A percentile compares a stretch with the other conserved stretches of the same genome.
phyloP scores from a whole-genome alignment of 1,140 invertebrate genomes.

The Drosophila insularis region DNA sequence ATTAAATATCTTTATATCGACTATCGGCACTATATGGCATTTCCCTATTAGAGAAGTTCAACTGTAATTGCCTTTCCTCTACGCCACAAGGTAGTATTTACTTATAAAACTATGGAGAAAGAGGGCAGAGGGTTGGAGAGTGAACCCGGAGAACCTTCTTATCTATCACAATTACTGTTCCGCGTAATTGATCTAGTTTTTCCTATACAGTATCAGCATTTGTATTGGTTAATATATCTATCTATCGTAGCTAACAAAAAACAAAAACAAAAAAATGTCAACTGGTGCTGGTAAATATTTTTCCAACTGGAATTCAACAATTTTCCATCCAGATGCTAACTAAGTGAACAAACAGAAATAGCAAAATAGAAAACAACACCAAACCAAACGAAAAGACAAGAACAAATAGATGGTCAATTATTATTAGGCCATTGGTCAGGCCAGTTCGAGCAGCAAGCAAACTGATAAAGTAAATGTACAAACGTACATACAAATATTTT shows the following conservation, averaged over 20 bases:
- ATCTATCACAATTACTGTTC: conserved; percentile 55
- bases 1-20: not conserved
- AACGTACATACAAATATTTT: not conserved
- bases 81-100: conserved; percentile 1
- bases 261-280: conserved; percentile 70
- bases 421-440: conserved; percentile 8
- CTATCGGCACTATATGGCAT: not conserved
- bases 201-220: conserved; percentile 10
- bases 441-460: not conserved
- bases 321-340: conserved; percentile 19
- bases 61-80: not conserved
- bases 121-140: not conserved
- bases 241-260: conserved; percentile 54
- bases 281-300: conserved; percentile 36
- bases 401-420: not conserved
- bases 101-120: not conserved
- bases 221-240: conserved; percentile 10
- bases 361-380: not conserved
- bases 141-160: conserved; percentile 25
- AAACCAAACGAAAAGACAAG: not conserved
- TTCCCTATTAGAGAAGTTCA: not conserved
- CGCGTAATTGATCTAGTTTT: conserved; percentile 74
- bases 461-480: not conserved
- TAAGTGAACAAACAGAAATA: not conserved
- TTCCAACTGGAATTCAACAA: conserved; percentile 33